Evolutionary conservation across 1,140 invertebrate genomes (phyloP), one percentile per base, ranked within the genome.

Genomic region (Brachionus plicatilis): DNA sequence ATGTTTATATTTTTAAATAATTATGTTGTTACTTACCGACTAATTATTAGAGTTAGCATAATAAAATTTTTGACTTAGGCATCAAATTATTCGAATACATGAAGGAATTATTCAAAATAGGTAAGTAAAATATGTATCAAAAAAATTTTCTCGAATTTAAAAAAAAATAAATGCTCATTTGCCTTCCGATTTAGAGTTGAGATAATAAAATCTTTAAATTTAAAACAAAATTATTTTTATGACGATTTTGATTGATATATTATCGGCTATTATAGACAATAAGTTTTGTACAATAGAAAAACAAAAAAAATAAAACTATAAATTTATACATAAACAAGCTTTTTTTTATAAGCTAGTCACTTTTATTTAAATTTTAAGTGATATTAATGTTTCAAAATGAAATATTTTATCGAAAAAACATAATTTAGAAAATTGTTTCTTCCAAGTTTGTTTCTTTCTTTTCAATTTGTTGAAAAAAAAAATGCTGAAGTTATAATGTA

Each of bases 191-290:
- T 60, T 60, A 8, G 17, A 14, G 6, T 60, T 60, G 20, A 60
- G 20, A 60, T 60, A 60, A 60, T 60, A 60, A 60, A 60, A 60
- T 47, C 1, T 60, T 60, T 1, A 60, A 60, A 60, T 60, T 24
- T 9, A 24, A 60, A 37, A 20, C 0, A 56, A 56, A 56, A 24
- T 24, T 24, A 60, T 20, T 60, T 60, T 60, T 60, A 60, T 60
- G 53, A 60, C 53, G 53, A 60, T 60, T 60, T 60, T 60, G 53
- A 60, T 60, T 60, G 53, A 60, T 60, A 60, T 60, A 60, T 60
- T 60, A 60, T 60, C 20, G 20, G 53, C 17, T 60, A 60, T 60
- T 17, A 60, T 60, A 60, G 53, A 60, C 53, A 60, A 60, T 20
- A 9, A 60, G 53, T 60, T 60, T 60, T 60, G n/a, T 20, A 20